Evolutionary conservation across 2,888 invertebrate genomes (phyloP).

Genomic region (Ceraclea dissimilis): DNA sequence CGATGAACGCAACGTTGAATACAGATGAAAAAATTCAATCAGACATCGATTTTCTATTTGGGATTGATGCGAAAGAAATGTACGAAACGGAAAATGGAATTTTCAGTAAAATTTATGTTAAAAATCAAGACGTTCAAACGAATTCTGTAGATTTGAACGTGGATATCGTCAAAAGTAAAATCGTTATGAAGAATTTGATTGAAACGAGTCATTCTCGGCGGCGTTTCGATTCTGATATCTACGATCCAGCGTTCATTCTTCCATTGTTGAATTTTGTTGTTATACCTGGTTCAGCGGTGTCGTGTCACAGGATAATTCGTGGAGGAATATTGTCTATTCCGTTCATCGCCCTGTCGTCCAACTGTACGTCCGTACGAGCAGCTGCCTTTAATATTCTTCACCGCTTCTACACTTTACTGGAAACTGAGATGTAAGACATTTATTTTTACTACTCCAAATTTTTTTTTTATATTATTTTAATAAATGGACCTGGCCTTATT

Average conservation of each 20-base stretch:
- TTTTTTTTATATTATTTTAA: too few relatives aligned
- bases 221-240: constrained; percentile 37
- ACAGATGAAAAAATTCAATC: constrained; percentile 30
- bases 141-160: neutral
- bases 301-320: constrained; percentile 61
- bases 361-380: constrained; percentile 57
- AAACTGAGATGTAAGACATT: constrained; percentile 53
- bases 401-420: constrained; percentile 66
- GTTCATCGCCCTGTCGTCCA: constrained; percentile 63
- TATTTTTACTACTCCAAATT: neutral
- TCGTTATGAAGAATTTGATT: constrained; percentile 4
- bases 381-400: constrained; percentile 68
- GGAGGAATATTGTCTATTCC: constrained; percentile 64
- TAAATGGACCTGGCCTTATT: neutral
- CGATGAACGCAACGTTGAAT: constrained; percentile 53
- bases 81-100: neutral
- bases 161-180: neutral
- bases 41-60: constrained; percentile 4
- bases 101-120: neutral
- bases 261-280: constrained; percentile 69
- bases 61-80: neutral
- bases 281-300: constrained; percentile 65
- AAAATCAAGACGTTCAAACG: neutral
- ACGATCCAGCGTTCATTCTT: constrained; percentile 77
- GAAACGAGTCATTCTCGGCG: constrained; percentile 1